phyloP scores from a whole-genome alignment of 2,888 invertebrate genomes.

The Xanthia icteritia region DNA sequence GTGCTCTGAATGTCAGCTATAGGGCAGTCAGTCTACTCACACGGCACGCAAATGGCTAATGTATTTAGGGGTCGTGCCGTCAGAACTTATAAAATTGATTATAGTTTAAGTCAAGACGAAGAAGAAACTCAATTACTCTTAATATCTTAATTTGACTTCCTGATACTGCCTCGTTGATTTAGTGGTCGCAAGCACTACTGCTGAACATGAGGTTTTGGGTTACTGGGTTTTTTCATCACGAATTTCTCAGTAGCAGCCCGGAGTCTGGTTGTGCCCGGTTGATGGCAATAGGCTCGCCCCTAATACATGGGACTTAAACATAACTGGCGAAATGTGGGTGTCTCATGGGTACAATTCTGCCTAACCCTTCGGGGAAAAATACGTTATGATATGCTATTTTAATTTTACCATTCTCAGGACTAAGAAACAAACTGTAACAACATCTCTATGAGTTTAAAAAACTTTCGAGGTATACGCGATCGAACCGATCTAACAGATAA shows the following conservation, averaged over 20 bases:
- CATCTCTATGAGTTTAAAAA: background rate
- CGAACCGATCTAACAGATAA: background rate
- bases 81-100: background rate
- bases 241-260: background rate
- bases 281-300: background rate
- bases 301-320: background rate
- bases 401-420: background rate
- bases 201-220: too few species aligned
- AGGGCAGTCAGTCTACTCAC: background rate
- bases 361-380: background rate
- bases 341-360: background rate
- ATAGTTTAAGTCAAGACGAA: too few species aligned
- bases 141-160: too few species aligned
- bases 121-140: too few species aligned
- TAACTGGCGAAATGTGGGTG: too few species aligned
- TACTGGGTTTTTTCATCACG: background rate
- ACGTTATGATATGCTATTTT: background rate
- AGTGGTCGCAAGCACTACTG: too few species aligned
- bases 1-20: constrained; percentile 47
- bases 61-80: background rate
- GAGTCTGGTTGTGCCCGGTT: background rate
- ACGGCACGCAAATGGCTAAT: constrained; percentile 5
- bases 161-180: too few species aligned
- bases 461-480: background rate
- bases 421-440: background rate